These are phyloP conservation scores for Montipora capitata DNA, from an alignment of 92 coral and sea anemone species.

Conservation along the genomic window DNA sequence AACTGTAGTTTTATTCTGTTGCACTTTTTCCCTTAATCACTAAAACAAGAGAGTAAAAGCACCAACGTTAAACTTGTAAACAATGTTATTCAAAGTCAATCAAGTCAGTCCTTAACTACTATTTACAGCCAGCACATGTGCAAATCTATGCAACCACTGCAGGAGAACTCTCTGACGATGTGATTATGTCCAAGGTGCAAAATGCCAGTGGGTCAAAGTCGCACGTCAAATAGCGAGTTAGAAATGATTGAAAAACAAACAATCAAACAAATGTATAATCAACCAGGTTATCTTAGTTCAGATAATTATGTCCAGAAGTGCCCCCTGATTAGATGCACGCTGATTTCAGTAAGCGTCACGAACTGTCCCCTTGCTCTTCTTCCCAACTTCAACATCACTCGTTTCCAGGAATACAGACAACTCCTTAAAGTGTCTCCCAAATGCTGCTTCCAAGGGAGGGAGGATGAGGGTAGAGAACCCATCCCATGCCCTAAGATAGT, in stretches of 20 bases:
- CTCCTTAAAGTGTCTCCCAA: no score
- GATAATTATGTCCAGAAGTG: not conserved
- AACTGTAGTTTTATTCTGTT: no score
- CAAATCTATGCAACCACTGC: constrained; percentile 75
- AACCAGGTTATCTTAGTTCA: not conserved
- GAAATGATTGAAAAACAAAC: not conserved
- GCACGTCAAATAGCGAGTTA: constrained; percentile 70
- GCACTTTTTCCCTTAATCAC: no score
- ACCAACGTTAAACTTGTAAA: not conserved
- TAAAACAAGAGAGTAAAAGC: no score
- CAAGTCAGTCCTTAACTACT: constrained; percentile 71
- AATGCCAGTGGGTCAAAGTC: constrained; percentile 98
- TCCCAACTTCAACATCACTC: no score
- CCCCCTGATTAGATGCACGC: no score
- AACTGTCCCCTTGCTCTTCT: no score
- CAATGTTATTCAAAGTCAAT: not conserved
- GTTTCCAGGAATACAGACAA: no score
- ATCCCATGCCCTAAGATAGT: no score
- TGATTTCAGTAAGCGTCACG: no score
- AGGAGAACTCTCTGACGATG: constrained; percentile 76
- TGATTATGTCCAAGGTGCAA: constrained; percentile 91
- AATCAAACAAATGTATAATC: not conserved
- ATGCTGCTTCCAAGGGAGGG: no score
- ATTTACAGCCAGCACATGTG: constrained; percentile 91
- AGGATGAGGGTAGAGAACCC: no score